Evolutionary conservation across 2,113 vertebrate genomes (phyloP).

Genomic region (Plecturocebus donacophilus): DNA sequence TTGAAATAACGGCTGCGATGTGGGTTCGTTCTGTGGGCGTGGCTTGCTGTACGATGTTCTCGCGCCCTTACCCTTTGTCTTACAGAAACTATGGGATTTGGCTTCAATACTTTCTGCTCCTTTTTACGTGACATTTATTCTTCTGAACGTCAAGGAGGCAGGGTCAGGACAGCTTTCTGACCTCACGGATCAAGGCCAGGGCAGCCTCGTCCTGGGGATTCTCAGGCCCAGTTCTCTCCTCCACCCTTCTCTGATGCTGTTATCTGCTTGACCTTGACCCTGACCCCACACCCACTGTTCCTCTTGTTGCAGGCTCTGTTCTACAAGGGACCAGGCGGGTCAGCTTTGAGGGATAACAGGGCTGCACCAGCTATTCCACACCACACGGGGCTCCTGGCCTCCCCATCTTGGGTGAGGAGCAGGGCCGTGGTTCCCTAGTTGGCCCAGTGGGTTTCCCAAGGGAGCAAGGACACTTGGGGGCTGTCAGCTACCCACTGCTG

Average conservation of each 20-base stretch:
- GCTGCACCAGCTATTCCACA: not conserved
- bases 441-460: not conserved
- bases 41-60: not conserved
- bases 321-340: not conserved
- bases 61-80: not conserved
- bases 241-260: not conserved
- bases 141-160: not conserved
- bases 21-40: no score
- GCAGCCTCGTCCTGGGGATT: not conserved
- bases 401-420: not conserved
- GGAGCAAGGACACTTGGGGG: not conserved
- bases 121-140: not conserved
- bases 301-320: not conserved
- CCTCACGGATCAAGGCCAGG: not conserved
- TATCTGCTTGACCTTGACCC: not conserved
- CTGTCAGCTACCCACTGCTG: not conserved
- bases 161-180: not conserved
- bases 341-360: not conserved
- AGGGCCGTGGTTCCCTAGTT: not conserved
- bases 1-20: not conserved
- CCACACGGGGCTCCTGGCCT: not conserved
- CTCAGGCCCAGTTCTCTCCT: not conserved
- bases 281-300: not conserved
- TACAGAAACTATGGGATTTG: not conserved
- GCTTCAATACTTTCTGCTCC: not conserved